Evolutionary conservation across 2,888 invertebrate genomes (phyloP).

Genomic region (Digitonthophagus gazella): DNA sequence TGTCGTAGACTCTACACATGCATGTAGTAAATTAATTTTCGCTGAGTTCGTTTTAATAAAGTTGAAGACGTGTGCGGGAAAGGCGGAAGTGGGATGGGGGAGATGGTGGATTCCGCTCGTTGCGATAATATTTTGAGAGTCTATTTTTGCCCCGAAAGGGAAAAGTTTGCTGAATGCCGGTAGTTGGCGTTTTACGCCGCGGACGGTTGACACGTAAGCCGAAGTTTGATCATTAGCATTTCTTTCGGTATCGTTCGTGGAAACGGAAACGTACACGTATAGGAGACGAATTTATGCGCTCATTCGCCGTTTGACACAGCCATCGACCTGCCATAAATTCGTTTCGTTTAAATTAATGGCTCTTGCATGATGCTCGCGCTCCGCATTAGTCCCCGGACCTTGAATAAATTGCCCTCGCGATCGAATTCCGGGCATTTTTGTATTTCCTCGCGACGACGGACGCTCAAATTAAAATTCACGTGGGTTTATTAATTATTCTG

Average conservation of each 20-base stretch:
- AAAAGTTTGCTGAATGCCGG: too few relatives aligned
- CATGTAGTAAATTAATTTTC: not conserved
- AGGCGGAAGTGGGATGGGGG: too few relatives aligned
- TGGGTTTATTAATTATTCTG: too few relatives aligned
- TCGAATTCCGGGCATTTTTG: not conserved
- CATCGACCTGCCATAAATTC: not conserved
- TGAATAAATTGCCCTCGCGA: not conserved
- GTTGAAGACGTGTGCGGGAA: not conserved
- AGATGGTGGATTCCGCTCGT: too few relatives aligned
- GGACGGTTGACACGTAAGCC: not conserved
- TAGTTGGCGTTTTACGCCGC: too few relatives aligned
- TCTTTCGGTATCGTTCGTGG: not conserved
- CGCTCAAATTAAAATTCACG: too few relatives aligned
- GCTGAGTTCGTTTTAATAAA: not conserved
- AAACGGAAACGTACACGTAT: slow-evolving; percentile 1
- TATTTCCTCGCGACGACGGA: too few relatives aligned
- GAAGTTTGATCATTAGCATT: not conserved
- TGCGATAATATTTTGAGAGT: too few relatives aligned
- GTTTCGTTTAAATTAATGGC: not conserved
- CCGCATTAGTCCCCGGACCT: not conserved
- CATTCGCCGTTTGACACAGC: not conserved
- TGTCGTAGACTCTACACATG: not conserved
- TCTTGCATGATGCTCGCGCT: not conserved
- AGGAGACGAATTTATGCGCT: slow-evolving; percentile 16
- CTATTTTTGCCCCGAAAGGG: too few relatives aligned